A percentile compares a stretch with the other conserved stretches of the same genome.
Conservation (phyloP, 2,888 invertebrate genomes). For the Panopea generosa region DNA sequence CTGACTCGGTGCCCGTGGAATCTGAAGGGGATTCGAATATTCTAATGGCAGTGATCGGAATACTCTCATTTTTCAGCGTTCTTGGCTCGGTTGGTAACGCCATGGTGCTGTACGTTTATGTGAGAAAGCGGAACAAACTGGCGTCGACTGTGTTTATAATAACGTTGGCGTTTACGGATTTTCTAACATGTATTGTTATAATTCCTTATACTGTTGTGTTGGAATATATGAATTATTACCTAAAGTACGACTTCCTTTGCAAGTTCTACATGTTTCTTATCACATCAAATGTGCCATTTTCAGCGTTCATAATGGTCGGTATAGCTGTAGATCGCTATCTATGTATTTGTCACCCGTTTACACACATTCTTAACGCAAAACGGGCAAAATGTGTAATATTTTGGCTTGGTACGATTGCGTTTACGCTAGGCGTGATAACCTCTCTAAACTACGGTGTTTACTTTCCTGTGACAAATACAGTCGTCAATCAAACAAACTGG, state of each 20-base stretch:
- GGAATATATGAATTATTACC: slow-evolving; percentile 69
- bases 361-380: slow-evolving; percentile 73
- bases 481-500: too few relatives aligned
- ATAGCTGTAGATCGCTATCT: slow-evolving; percentile 81
- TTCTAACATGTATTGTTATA: slow-evolving; percentile 75
- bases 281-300: slow-evolving; percentile 81
- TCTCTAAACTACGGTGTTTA: slow-evolving; percentile 70
- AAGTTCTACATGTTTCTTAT: slow-evolving; percentile 82
- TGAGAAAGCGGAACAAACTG: slow-evolving; percentile 70
- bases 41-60: slow-evolving; percentile 64
- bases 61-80: slow-evolving; percentile 72
- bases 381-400: slow-evolving; percentile 69
- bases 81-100: slow-evolving; percentile 78
- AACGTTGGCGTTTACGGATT: slow-evolving; percentile 78
- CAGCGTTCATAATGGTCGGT: slow-evolving; percentile 81
- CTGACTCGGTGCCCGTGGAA: slow-evolving; percentile 8
- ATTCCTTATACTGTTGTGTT: slow-evolving; percentile 78
- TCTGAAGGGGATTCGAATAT: slow-evolving; percentile 13
- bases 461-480: not conserved
- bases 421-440: slow-evolving; percentile 69
- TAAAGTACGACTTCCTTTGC: slow-evolving; percentile 76
- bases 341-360: slow-evolving; percentile 83
- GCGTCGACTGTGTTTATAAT: slow-evolving; percentile 80
- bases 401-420: slow-evolving; percentile 56
- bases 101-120: slow-evolving; percentile 79